These are phyloP conservation scores for Tribolium freemani DNA, from an alignment of 2,888 invertebrate species.

Conservation along the genomic window DNA sequence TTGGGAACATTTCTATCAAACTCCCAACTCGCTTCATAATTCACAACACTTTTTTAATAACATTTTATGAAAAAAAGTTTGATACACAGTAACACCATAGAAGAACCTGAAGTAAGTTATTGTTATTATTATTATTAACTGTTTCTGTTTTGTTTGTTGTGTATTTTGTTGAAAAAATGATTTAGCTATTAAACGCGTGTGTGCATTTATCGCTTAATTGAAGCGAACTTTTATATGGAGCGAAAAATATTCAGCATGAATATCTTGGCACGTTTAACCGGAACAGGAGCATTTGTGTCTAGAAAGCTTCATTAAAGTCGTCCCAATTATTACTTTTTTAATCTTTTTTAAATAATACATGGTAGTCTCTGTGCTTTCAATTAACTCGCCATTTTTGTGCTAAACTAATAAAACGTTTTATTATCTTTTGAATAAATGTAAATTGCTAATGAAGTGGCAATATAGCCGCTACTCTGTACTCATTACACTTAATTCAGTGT, in stretches of 20 bases:
- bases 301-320: not conserved
- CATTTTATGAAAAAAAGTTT: not conserved
- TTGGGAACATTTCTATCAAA: not conserved
- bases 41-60: not conserved
- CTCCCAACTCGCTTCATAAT: not conserved
- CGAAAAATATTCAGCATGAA: not conserved
- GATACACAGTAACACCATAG: no score
- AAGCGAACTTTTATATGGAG: not conserved
- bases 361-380: not conserved
- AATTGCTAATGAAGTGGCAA: conserved; percentile 36
- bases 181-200: not conserved
- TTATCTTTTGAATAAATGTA: conserved; percentile 29
- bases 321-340: not conserved
- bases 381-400: conserved; percentile 15
- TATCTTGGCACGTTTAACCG: not conserved
- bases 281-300: not conserved
- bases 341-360: not conserved
- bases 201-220: not conserved
- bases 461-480: conserved; percentile 16
- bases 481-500: conserved; percentile 31
- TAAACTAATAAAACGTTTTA: conserved; percentile 21
- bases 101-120: no score
- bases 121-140: no score
- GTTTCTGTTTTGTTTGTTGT: no score
- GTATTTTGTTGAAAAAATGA: not conserved